A percentile compares a stretch with the other conserved stretches of the same genome.
Evolutionary conservation across 2,797 vertebrate genomes (phyloP).

Genomic region (Prunella strophiata): DNA sequence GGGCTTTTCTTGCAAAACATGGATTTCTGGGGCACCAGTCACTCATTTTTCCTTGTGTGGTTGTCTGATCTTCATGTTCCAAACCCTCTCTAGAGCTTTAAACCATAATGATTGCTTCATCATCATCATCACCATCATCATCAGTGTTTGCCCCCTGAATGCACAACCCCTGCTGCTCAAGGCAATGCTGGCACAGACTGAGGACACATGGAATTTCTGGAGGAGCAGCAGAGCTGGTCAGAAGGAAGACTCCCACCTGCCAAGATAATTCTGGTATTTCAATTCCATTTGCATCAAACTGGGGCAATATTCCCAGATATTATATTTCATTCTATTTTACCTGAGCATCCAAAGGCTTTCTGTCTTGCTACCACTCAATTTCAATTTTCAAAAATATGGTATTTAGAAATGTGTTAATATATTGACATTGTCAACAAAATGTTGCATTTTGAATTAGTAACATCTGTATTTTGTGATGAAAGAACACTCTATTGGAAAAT

Average conservation of each 20-base stretch:
- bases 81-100: neutral
- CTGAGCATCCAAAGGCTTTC: neutral
- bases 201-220: neutral
- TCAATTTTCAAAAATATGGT: neutral
- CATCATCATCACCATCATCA: accelerated
- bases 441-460: neutral
- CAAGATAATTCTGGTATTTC: neutral
- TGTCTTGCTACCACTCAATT: neutral
- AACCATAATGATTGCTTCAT: neutral
- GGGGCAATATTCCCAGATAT: neutral
- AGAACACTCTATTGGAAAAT: neutral
- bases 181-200: neutral
- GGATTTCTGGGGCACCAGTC: neutral
- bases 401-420: neutral
- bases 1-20: neutral
- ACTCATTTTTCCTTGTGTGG: neutral
- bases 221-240: accelerated
- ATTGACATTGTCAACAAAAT: neutral
- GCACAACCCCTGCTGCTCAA: neutral
- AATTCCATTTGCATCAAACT: neutral
- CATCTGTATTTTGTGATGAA: neutral
- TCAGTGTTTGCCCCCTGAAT: neutral
- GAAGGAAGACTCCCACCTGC: neutral
- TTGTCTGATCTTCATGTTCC: neutral
- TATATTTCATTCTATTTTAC: neutral